A percentile compares a stretch with the other conserved stretches of the same genome.
These are phyloP conservation scores for Lycaon pictus DNA, from an alignment of 2,113 vertebrate species.

Conservation along the genomic window DNA sequence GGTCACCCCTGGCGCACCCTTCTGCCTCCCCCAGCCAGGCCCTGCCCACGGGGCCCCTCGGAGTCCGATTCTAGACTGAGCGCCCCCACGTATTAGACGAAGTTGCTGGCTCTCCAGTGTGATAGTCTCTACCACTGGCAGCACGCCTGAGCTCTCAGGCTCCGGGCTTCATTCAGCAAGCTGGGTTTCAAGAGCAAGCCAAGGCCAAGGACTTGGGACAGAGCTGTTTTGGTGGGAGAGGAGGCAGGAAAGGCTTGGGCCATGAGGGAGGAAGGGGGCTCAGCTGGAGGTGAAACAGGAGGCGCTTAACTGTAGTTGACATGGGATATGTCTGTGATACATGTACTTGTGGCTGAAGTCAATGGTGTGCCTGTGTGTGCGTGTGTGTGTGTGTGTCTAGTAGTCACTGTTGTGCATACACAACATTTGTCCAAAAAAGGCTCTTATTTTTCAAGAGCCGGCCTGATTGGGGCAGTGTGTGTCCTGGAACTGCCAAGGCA, in stretches of 20 bases:
- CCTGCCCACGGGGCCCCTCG: background rate
- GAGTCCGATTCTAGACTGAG: too few relatives aligned
- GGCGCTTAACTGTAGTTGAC: too few relatives aligned
- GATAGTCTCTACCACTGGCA: background rate
- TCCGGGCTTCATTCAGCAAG: fast-evolving
- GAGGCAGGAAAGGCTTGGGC: background rate
- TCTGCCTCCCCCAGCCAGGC: background rate
- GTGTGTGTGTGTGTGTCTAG: background rate
- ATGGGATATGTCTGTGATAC: background rate
- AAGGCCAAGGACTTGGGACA: background rate
- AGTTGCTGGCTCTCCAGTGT: background rate
- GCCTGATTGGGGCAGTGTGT: background rate
- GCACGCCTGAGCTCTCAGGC: background rate
- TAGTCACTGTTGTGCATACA: background rate
- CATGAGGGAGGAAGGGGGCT: fast-evolving
- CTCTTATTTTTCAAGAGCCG: background rate
- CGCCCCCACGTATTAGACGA: background rate
- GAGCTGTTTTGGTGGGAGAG: background rate
- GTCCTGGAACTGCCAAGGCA: background rate
- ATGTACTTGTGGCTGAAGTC: background rate
- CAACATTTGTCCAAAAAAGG: background rate
- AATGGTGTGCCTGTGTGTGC: background rate
- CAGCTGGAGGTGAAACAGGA: background rate
- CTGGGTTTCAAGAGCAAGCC: background rate
- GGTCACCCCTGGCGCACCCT: background rate